phyloP scores from a whole-genome alignment of 2,113 vertebrate genomes.

The Aleadryas rufinucha region DNA sequence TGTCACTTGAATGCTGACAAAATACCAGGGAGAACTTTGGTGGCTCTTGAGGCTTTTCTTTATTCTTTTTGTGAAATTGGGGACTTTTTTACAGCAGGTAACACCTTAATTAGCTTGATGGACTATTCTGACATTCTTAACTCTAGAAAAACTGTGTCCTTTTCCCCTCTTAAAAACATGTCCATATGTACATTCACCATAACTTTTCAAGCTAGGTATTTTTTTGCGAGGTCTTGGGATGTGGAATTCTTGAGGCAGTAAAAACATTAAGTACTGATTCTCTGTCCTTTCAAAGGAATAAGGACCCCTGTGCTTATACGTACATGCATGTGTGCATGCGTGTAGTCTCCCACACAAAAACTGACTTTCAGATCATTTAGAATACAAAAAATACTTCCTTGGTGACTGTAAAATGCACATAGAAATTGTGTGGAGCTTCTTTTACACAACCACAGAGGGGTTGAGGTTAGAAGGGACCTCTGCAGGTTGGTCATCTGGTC shows the following conservation, averaged over 20 bases:
- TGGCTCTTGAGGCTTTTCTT: conserved; percentile 9
- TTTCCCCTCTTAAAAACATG: neutral
- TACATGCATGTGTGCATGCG: neutral
- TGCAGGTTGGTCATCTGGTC: neutral
- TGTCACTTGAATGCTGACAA: conserved; percentile 12
- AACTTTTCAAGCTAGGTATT: neutral
- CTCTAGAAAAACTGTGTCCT: neutral
- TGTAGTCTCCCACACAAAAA: neutral
- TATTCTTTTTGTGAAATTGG: neutral
- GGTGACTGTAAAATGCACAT: neutral
- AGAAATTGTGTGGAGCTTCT: neutral
- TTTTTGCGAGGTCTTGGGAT: neutral
- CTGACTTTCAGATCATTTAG: neutral
- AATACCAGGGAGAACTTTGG: neutral
- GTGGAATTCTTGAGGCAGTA: neutral
- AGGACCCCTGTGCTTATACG: neutral
- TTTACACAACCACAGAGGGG: neutral
- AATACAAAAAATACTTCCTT: neutral
- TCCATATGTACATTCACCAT: neutral
- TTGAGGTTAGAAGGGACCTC: neutral
- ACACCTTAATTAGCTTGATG: conserved; percentile 16
- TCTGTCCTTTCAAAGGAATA: neutral
- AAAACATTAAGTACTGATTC: neutral
- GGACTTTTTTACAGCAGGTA: neutral
- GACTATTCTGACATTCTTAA: conserved; percentile 34